Evolutionary conservation across 2,797 vertebrate species (phyloP).

Genomic region (Epinephelus malabaricus): DNA sequence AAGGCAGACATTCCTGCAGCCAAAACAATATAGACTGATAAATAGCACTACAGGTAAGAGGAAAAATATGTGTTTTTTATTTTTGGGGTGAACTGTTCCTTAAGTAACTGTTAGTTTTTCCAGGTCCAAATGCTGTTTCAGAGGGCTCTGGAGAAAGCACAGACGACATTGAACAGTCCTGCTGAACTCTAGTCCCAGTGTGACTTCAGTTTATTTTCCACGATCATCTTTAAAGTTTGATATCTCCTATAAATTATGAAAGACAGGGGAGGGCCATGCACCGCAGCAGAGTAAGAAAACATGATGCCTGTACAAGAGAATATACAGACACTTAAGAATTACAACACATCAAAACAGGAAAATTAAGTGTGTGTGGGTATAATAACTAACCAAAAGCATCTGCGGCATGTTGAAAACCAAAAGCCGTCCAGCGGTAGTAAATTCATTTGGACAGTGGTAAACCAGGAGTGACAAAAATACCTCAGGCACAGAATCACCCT

Average conservation of each 20-base stretch:
- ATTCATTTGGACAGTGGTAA: conserved; percentile 41
- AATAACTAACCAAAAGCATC: conserved; percentile 42
- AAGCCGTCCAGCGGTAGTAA: conserved; percentile 13
- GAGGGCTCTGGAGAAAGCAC: conserved; percentile 2
- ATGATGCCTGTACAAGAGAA: not conserved
- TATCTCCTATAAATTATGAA: conserved; percentile 59
- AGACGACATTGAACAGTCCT: not conserved
- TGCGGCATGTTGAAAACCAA: conserved; percentile 34
- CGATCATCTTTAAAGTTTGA: conserved; percentile 59
- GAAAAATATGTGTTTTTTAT: no score
- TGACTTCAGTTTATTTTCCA: conserved; percentile 43
- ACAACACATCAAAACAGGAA: conserved; percentile 18
- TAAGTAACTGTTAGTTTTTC: no score
- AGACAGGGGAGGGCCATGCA: not conserved
- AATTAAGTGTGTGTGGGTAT: conserved; percentile 10
- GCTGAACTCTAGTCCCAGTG: conserved; percentile 15
- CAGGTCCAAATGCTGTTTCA: not conserved
- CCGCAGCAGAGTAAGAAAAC: conserved; percentile 18
- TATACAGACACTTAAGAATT: not conserved
- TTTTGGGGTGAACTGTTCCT: no score
- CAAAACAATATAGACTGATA: no score
- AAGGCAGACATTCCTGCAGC: no score
- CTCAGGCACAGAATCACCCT: conserved; percentile 16
- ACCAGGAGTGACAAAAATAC: conserved; percentile 51
- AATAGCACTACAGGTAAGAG: no score